Conservation (phyloP, 2,888 invertebrate species). For the Archaeoteleia sp. region DNA sequence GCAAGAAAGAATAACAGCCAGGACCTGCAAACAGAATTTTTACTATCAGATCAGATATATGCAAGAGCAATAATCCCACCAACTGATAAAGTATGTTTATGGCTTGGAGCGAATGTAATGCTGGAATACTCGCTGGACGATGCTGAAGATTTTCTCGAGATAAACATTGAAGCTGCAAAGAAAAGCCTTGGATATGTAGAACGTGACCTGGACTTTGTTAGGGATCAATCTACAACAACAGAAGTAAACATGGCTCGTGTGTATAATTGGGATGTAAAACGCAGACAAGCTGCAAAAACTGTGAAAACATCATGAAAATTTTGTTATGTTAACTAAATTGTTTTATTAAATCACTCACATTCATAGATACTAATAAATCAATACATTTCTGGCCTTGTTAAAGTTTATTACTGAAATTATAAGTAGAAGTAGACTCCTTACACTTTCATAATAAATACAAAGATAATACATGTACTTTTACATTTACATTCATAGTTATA, state of each 20-base stretch:
- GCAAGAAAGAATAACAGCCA: constrained; percentile 81
- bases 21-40: constrained; percentile 90
- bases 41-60: constrained; percentile 92
- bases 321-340: not conserved
- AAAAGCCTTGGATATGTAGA: constrained; percentile 90
- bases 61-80: constrained; percentile 90
- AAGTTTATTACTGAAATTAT: not conserved
- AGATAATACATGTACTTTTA: constrained; percentile 5
- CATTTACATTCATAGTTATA: not conserved
- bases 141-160: constrained; percentile 87
- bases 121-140: constrained; percentile 95
- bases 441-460: not conserved
- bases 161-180: constrained; percentile 89
- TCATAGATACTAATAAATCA: not conserved
- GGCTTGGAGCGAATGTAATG: constrained; percentile 97
- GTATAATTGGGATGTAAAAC: constrained; percentile 98
- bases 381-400: not conserved
- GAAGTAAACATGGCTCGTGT: constrained; percentile 99
- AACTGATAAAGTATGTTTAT: constrained; percentile 89
- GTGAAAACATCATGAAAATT: constrained; percentile 74
- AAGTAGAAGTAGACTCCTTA: not conserved
- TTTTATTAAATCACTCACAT: not conserved
- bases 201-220: constrained; percentile 94
- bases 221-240: constrained; percentile 98
- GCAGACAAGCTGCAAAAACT: constrained; percentile 85